These are phyloP conservation scores for Nannoperca obscura DNA, from an alignment of 2,797 vertebrate genomes.

Conservation along the genomic window DNA sequence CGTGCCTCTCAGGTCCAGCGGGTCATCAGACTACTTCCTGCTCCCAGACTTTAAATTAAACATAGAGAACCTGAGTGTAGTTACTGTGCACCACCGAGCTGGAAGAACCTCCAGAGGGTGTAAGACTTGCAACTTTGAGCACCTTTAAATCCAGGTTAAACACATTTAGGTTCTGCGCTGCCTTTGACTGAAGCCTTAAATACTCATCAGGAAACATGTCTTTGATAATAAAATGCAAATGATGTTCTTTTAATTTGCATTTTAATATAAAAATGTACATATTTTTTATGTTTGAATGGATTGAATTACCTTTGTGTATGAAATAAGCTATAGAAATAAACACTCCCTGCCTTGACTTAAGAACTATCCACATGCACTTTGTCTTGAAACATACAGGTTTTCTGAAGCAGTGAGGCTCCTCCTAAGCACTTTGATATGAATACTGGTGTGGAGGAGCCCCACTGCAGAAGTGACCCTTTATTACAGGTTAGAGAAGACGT, in stretches of 20 bases:
- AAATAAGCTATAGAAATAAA: not conserved
- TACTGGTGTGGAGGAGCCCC: constrained; percentile 3
- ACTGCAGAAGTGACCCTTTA: constrained; percentile 31
- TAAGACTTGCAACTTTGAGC: not conserved
- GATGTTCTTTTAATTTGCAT: not conserved
- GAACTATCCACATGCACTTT: not conserved
- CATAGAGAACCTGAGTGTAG: not conserved
- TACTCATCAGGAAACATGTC: not conserved
- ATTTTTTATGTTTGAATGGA: not conserved
- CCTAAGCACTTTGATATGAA: constrained; percentile 2
- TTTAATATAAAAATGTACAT: not conserved
- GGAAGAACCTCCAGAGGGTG: not conserved
- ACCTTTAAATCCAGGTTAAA: not conserved
- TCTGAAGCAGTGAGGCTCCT: not conserved
- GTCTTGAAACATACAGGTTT: not conserved
- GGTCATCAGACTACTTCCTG: not conserved
- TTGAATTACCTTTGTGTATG: not conserved
- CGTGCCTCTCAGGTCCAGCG: not conserved
- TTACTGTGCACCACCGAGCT: not conserved
- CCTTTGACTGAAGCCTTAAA: not conserved
- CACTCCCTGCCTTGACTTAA: not conserved
- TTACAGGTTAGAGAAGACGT: constrained; percentile 34
- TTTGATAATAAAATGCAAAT: not conserved
- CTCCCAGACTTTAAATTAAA: not conserved
- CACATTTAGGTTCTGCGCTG: not conserved